Evolutionary conservation across 2,888 invertebrate genomes (phyloP).

Genomic region (Bellardia pandia): DNA sequence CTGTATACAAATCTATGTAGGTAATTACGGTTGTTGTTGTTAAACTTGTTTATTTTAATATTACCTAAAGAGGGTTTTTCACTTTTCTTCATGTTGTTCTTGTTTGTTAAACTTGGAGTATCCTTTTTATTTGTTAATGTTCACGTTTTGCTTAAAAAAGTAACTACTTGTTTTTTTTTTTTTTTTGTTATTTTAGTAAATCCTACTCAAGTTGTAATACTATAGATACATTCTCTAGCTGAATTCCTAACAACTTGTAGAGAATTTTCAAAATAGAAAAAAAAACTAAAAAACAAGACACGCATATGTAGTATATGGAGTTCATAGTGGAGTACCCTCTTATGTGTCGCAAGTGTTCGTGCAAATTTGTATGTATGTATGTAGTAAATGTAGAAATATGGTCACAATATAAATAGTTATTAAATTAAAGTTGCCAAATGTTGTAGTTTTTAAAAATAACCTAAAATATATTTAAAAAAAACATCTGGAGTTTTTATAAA

Average conservation of each 20-base stretch:
- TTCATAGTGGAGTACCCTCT: conserved; percentile 72
- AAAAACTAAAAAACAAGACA: conserved; percentile 32
- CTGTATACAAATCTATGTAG: background rate
- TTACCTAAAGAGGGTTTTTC: conserved; percentile 22
- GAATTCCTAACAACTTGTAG: conserved; percentile 36
- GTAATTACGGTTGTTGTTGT: conserved; percentile 4
- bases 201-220: conserved; percentile 38
- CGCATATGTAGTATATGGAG: conserved; percentile 61
- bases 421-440: background rate
- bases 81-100: background rate
- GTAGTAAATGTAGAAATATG: conserved; percentile 7
- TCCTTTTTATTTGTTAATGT: conserved; percentile 51
- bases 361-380: background rate
- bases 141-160: too few species aligned
- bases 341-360: conserved; percentile 66
- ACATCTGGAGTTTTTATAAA: too few species aligned
- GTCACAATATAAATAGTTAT: background rate
- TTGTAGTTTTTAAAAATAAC: background rate
- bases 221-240: conserved; percentile 2
- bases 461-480: too few species aligned
- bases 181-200: conserved; percentile 12
- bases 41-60: conserved; percentile 18
- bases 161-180: conserved; percentile 38
- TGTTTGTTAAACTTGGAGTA: conserved; percentile 38
- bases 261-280: conserved; percentile 15